Evolutionary conservation across 92 coral and sea anemone species (phyloP).

Genomic region (Epizoanthus fatuus): DNA sequence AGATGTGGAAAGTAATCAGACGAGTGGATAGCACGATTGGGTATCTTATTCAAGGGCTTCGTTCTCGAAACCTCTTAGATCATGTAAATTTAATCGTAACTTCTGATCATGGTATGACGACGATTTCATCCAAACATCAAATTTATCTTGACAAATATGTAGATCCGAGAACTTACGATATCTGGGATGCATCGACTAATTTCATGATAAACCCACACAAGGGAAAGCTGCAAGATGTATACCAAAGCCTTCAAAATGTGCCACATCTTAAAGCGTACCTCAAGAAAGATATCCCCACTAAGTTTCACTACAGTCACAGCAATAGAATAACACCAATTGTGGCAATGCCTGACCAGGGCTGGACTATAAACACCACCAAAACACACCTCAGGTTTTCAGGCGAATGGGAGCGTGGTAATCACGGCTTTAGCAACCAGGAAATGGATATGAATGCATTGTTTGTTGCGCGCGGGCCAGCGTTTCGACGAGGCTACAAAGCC

Average conservation of each 20-base stretch:
- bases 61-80: slow-evolving; percentile 56
- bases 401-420: slow-evolving; percentile 56
- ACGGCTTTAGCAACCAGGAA: slow-evolving; percentile 70
- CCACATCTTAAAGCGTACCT: slow-evolving; percentile 78
- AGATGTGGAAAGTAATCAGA: slow-evolving; percentile 61
- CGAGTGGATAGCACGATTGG: slow-evolving; percentile 83
- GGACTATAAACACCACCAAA: slow-evolving; percentile 79
- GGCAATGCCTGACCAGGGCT: slow-evolving; percentile 81
- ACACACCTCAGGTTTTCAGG: slow-evolving; percentile 18
- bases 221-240: slow-evolving; percentile 63
- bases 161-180: slow-evolving; percentile 67
- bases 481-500: slow-evolving; percentile 74
- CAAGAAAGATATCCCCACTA: slow-evolving; percentile 80
- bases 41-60: slow-evolving; percentile 65
- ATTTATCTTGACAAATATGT: slow-evolving; percentile 75
- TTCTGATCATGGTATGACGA: slow-evolving; percentile 94
- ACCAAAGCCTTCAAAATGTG: slow-evolving; percentile 66
- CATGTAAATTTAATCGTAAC: slow-evolving; percentile 82
- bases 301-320: slow-evolving; percentile 69
- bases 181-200: slow-evolving; percentile 91
- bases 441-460: slow-evolving; percentile 91
- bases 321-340: slow-evolving; percentile 82
- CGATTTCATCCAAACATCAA: slow-evolving; percentile 71
- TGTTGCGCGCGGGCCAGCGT: slow-evolving; percentile 94
- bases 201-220: slow-evolving; percentile 75